These are phyloP conservation scores for Dicentrarchus labrax DNA, from an alignment of 2,113 vertebrate genomes.

Conservation along the genomic window DNA sequence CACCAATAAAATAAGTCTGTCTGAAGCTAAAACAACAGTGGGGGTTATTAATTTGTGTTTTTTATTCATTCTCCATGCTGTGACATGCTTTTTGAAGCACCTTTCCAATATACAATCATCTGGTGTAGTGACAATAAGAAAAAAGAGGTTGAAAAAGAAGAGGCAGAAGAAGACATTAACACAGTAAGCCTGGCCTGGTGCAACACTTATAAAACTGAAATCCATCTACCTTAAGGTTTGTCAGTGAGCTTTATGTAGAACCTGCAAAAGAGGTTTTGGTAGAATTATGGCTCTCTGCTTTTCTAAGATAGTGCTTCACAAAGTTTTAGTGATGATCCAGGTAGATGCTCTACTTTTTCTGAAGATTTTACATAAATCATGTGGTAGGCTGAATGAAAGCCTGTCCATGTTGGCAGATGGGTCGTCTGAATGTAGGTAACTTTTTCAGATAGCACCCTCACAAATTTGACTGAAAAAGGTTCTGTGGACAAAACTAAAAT, in stretches of 20 bases:
- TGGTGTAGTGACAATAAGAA: background rate
- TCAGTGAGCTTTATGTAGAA: slow-evolving; percentile 9
- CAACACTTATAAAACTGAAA: slow-evolving; percentile 17
- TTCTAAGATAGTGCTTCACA: slow-evolving; percentile 9
- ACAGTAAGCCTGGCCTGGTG: background rate
- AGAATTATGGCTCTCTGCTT: slow-evolving; percentile 18
- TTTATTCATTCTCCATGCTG: background rate
- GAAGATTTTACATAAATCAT: background rate
- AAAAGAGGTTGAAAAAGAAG: background rate
- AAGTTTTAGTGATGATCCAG: slow-evolving; percentile 18
- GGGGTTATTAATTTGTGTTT: background rate
- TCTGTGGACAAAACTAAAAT: slow-evolving; percentile 34
- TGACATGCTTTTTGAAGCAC: background rate
- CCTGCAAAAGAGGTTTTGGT: background rate
- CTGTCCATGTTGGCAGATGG: background rate
- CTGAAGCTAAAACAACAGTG: background rate
- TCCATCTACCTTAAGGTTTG: slow-evolving; percentile 21
- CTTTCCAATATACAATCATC: background rate
- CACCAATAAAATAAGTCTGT: background rate
- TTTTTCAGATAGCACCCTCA: background rate
- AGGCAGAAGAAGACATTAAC: background rate
- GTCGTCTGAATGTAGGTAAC: background rate
- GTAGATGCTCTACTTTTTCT: background rate
- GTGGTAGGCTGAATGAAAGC: background rate
- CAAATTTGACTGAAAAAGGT: slow-evolving; percentile 2